Conservation (phyloP, 2,888 invertebrate species). For the Alcis repandata region DNA sequence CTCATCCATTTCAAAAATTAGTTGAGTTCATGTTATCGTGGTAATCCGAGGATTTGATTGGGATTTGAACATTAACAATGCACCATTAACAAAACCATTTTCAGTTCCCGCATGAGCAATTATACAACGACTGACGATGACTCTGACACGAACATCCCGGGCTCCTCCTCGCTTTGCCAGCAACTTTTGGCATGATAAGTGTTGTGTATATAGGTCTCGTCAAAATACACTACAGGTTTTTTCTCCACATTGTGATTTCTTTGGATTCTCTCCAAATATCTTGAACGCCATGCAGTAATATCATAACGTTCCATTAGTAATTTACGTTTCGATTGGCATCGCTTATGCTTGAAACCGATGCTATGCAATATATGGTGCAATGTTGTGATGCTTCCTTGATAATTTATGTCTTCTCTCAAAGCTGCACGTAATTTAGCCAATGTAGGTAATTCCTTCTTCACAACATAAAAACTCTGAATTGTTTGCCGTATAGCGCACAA, state of each 20-base stretch:
- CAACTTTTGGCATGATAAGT: background rate
- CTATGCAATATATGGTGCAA: background rate
- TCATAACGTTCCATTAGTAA: slow-evolving; percentile 7
- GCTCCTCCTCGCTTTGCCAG: background rate
- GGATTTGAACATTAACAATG: background rate
- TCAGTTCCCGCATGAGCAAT: slow-evolving; percentile 3
- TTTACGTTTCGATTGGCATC: slow-evolving; percentile 3
- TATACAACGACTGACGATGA: background rate
- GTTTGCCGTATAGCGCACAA: slow-evolving; percentile 5
- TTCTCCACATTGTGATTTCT: background rate
- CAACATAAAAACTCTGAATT: slow-evolving; percentile 2
- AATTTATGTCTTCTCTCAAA: slow-evolving; percentile 4
- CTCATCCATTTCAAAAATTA: slow-evolving; percentile 43
- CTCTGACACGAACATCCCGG: background rate
- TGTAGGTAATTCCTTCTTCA: slow-evolving; percentile 14
- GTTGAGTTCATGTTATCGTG: slow-evolving; percentile 33
- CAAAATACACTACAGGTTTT: background rate
- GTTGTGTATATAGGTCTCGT: slow-evolving; percentile 1
- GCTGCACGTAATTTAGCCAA: slow-evolving; percentile 11
- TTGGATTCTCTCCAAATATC: no score
- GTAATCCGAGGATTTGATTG: background rate
- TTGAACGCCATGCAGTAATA: slow-evolving; percentile 7
- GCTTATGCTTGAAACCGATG: background rate
- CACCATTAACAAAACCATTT: background rate
- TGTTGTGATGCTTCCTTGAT: background rate